Evolutionary conservation across 1,140 invertebrate species (phyloP).

Genomic region (Hylyphantes graminicola): DNA sequence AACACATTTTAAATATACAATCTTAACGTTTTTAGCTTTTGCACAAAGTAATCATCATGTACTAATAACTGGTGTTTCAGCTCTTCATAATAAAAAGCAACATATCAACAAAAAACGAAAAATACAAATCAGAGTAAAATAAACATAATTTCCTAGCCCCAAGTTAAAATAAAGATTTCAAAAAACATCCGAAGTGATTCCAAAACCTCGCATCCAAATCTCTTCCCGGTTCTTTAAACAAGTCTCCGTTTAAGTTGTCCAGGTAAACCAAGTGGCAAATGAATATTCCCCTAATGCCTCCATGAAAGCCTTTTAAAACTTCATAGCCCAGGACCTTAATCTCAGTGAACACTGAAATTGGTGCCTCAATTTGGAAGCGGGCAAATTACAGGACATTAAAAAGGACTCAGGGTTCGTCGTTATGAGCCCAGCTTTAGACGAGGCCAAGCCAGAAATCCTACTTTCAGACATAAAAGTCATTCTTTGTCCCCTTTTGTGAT

Average conservation of each 20-base stretch:
- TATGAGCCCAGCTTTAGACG: conserved; percentile 46
- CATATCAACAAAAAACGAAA: too few species aligned
- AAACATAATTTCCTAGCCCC: too few species aligned
- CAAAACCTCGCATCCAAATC: not conserved
- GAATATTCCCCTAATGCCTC: conserved; percentile 55
- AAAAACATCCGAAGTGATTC: not conserved
- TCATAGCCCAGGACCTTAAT: conserved; percentile 50
- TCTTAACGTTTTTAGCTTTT: too few species aligned
- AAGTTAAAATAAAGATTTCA: too few species aligned
- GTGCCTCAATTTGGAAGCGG: conserved; percentile 44
- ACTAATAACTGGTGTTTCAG: too few species aligned
- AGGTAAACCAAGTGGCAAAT: conserved; percentile 58
- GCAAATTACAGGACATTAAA: conserved; percentile 58
- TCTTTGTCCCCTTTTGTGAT: conserved; percentile 55
- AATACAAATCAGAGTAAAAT: too few species aligned
- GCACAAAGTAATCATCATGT: too few species aligned
- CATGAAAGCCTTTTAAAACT: conserved; percentile 59
- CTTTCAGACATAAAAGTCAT: conserved; percentile 59
- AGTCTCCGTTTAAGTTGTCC: conserved; percentile 40
- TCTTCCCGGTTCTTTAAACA: conserved; percentile 22
- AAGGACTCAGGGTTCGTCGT: conserved; percentile 51
- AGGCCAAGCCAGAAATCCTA: conserved; percentile 53
- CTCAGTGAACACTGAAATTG: conserved; percentile 47
- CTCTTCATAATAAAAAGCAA: too few species aligned
- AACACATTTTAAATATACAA: too few species aligned